phyloP scores from a whole-genome alignment of 2,888 invertebrate species.

The Diachrysia chrysitis region DNA sequence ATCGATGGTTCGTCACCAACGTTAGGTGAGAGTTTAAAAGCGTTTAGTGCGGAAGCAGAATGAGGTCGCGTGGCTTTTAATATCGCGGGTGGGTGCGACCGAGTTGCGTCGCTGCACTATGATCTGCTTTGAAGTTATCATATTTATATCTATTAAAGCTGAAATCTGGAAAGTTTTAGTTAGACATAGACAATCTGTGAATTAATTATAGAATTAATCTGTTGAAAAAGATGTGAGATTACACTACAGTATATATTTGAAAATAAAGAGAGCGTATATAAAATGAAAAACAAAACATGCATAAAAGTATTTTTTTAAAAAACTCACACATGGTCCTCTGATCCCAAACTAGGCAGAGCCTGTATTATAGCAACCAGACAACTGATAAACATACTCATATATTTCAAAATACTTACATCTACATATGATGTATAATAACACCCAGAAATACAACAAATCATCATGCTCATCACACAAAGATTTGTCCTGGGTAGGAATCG shows the following conservation, averaged over 20 bases:
- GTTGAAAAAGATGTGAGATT: not conserved
- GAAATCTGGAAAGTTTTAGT: slow-evolving; percentile 14
- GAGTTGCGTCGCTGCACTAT: slow-evolving; percentile 61
- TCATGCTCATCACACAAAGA: too few species aligned
- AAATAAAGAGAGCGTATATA: not conserved
- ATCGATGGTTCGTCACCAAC: slow-evolving; percentile 57
- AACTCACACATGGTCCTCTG: too few species aligned
- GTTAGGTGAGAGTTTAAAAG: slow-evolving; percentile 77
- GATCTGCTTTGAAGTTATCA: slow-evolving; percentile 49
- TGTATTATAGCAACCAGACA: too few species aligned
- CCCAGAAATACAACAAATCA: too few species aligned
- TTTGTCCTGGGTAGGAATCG: too few species aligned
- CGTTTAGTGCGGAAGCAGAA: slow-evolving; percentile 82
- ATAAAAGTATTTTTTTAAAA: too few species aligned
- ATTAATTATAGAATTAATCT: not conserved
- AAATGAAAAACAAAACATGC: too few species aligned
- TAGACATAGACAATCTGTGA: slow-evolving; percentile 3
- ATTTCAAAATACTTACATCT: too few species aligned
- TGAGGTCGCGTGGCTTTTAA: slow-evolving; percentile 85
- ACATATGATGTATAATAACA: too few species aligned
- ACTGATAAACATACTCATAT: too few species aligned
- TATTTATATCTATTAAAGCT: slow-evolving; percentile 14
- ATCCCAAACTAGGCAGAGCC: too few species aligned
- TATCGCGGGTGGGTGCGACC: slow-evolving; percentile 73
- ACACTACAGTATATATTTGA: not conserved